A percentile compares a stretch with the other conserved stretches of the same genome.
phyloP scores from a whole-genome alignment of 2,888 invertebrate genomes.

The Troglohyphantes excavatus region DNA sequence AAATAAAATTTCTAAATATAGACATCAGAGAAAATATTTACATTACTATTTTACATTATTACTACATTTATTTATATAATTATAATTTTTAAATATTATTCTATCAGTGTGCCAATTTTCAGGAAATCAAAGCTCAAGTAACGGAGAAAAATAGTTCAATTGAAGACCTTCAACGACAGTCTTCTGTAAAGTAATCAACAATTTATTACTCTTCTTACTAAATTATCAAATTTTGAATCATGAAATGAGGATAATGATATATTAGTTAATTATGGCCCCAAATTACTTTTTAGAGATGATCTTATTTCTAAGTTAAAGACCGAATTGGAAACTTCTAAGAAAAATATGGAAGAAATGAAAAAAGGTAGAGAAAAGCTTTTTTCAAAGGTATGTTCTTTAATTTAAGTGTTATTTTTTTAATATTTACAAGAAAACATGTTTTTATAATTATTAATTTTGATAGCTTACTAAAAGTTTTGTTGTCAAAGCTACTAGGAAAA shows the following conservation, averaged over 20 bases:
- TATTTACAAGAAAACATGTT: no score
- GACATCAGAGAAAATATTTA: no score
- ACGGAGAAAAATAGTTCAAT: conserved; percentile 45
- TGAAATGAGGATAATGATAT: not conserved
- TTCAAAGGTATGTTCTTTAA: conserved; percentile 28
- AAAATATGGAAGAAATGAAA: conserved; percentile 69
- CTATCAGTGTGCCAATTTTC: conserved; percentile 51
- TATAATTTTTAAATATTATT: not conserved
- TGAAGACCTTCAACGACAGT: conserved; percentile 42
- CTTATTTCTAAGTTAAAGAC: conserved; percentile 35
- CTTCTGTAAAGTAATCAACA: conserved; percentile 44
- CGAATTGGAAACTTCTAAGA: conserved; percentile 33
- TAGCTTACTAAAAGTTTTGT: no score
- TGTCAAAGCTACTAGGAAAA: no score
- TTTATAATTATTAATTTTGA: no score
- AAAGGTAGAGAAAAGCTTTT: conserved; percentile 60
- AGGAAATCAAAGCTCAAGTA: conserved; percentile 37
- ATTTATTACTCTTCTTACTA: no score
- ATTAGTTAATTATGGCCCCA: not conserved
- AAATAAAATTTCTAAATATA: no score
- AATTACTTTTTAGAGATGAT: conserved; percentile 32
- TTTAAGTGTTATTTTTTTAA: no score
- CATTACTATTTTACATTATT: no score
- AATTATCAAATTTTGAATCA: no score
- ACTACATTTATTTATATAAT: no score